Evolutionary conservation across 1,140 invertebrate species (phyloP), one percentile per base, ranked within the genome.

Genomic region (Cryptotermes secundus): DNA sequence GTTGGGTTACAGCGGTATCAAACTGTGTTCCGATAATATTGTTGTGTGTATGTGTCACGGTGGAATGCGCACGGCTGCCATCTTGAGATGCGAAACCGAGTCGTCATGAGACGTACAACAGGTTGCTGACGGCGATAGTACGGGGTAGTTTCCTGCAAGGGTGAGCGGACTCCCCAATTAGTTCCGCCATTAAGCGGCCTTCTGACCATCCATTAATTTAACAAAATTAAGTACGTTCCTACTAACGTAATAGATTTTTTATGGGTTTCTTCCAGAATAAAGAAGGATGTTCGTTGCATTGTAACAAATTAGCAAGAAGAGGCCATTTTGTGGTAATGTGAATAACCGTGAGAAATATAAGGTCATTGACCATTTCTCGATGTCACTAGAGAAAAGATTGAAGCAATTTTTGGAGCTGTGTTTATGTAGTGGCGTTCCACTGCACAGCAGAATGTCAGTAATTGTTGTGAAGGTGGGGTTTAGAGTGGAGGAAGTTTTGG

Each of bases 151-250:
- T 49, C 45, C 45, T 22, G 45, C 14, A 49, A 49, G 45, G 45
- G 45, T 49, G 45, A 49, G 59, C 59, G n/a, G 26, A 31, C n/a
- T 72, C 59, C 16, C 26, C 59, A 72, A 72, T 72, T 72, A 72
- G 59, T 72, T 72, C n/a, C 59, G 59, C 26, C 59, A 72, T 72
- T 72, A 72, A 31, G 59, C 59, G 10, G 59, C 59, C 45, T 31
- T 72, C 14, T 72, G 59, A 31, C 59, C 59, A 72, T 26, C 59
- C 59, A 72, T 72, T 72, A 72, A 72, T 72, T 72, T 72, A 72
- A 72, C 26, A 72, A 72, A 31, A 49, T 49, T 14, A 72, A 72
- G 59, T 72, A 31, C 26, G 59, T 31, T 72, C 26, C 59, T 31
- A n/a, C n/a, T 31, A 31, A 31, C n/a, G 7, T 26, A 72, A 72